Evolutionary conservation across 2,797 vertebrate genomes (phyloP).

Genomic region (Mormyrus hasselquistii): DNA sequence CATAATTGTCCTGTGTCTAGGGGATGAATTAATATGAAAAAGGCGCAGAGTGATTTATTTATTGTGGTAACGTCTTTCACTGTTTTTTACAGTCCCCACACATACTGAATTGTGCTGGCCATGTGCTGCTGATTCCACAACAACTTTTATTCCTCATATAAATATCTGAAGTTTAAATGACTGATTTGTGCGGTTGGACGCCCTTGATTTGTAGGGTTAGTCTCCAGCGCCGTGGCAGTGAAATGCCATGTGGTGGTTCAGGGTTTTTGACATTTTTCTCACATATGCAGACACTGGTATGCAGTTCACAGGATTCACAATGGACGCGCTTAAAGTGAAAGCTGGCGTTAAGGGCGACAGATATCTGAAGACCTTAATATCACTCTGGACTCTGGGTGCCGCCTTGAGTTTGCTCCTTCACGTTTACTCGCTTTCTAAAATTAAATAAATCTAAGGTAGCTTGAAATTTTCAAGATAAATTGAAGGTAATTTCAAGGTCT

Average conservation of each 20-base stretch:
- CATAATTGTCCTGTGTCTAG: neutral
- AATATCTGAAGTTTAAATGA: neutral
- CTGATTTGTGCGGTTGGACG: neutral
- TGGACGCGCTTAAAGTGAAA: neutral
- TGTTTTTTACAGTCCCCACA: neutral
- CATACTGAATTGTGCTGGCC: neutral
- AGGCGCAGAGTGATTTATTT: constrained; percentile 3
- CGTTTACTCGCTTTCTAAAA: neutral
- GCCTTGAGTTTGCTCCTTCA: neutral
- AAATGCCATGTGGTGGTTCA: neutral
- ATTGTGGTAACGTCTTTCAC: neutral
- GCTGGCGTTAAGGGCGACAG: neutral
- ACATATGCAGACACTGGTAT: neutral
- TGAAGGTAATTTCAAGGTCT: neutral
- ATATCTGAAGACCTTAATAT: neutral
- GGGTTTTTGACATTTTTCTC: neutral
- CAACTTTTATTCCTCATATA: neutral
- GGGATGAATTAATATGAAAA: neutral
- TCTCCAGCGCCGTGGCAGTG: neutral
- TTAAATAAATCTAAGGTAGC: neutral
- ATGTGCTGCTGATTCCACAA: neutral
- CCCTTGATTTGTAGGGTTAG: neutral
- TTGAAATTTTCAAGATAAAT: neutral
- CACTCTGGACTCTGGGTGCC: neutral
- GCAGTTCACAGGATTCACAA: neutral